Evolutionary conservation across 2,797 vertebrate genomes (phyloP).

Genomic region (Dipus sagitta): DNA sequence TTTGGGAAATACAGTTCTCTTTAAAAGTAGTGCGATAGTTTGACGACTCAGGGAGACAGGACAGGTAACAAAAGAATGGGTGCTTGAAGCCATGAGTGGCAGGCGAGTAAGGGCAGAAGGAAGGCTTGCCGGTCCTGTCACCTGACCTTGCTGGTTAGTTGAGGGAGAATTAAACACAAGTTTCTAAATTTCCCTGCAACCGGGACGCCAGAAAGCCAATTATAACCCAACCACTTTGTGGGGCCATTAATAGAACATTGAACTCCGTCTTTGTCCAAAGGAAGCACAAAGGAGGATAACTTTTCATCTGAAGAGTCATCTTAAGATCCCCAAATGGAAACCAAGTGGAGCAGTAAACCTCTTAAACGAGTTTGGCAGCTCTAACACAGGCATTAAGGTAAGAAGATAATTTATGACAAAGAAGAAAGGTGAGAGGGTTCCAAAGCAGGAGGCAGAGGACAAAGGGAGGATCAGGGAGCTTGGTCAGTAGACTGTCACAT

Average conservation of each 20-base stretch:
- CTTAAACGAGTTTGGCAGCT: conserved; percentile 65
- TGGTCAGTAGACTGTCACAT: not conserved
- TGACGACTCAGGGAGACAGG: conserved; percentile 60
- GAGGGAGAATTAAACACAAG: conserved; percentile 38
- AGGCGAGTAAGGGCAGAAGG: not conserved
- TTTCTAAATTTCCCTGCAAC: conserved; percentile 46
- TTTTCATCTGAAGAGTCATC: conserved; percentile 74
- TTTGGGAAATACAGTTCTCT: conserved; percentile 74
- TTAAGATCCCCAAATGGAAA: conserved; percentile 79
- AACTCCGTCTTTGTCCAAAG: conserved; percentile 70
- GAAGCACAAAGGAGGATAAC: conserved; percentile 75
- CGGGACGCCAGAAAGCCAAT: conserved; percentile 60
- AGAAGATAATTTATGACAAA: conserved; percentile 74
- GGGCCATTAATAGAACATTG: conserved; percentile 65
- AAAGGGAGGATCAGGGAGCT: not conserved
- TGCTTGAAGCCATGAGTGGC: conserved; percentile 46
- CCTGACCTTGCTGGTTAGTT: conserved; percentile 27
- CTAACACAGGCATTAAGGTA: conserved; percentile 69
- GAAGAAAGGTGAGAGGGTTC: conserved; percentile 60
- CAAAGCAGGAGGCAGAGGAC: not conserved
- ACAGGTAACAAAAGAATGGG: conserved; percentile 66
- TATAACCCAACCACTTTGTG: conserved; percentile 68
- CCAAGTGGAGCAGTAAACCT: conserved; percentile 66
- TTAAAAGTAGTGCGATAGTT: conserved; percentile 54
- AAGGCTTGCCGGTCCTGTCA: not conserved